Conservation (phyloP, 2,797 vertebrate genomes). For the Gymnothorax javanicus region DNA sequence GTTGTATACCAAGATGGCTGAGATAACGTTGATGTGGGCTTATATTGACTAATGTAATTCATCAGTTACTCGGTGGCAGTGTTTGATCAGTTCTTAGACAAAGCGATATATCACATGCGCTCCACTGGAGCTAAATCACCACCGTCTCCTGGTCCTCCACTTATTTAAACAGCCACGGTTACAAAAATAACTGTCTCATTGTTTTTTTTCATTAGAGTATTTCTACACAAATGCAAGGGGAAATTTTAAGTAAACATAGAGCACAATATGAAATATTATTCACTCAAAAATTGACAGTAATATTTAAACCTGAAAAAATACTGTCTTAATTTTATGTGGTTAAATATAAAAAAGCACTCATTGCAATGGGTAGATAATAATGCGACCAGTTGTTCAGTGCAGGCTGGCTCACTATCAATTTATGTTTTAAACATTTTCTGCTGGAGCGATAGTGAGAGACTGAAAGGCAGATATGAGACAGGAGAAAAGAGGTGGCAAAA, state of each 20-base stretch:
- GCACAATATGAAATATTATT: background rate
- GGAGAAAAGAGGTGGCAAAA: background rate
- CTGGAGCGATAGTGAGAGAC: background rate
- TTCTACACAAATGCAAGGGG: background rate
- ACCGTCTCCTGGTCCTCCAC: no score
- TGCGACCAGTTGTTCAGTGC: background rate
- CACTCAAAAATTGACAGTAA: background rate
- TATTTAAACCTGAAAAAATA: background rate
- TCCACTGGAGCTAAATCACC: no score
- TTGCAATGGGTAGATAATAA: no score
- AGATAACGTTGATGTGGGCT: no score
- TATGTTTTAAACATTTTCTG: background rate
- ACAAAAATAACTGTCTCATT: no score
- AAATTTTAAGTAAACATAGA: background rate
- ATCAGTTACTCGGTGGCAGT: no score
- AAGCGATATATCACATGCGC: no score
- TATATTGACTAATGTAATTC: no score
- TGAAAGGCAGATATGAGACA: background rate
- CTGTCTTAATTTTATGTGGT: background rate
- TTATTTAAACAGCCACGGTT: no score
- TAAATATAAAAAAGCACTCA: background rate
- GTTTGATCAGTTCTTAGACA: no score
- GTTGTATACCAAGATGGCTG: no score
- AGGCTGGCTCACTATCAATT: background rate
- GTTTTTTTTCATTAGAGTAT: background rate